A percentile compares a stretch with the other conserved stretches of the same genome.
Evolutionary conservation across 1,140 invertebrate genomes (phyloP).

Genomic region (Panulirus ornatus): DNA sequence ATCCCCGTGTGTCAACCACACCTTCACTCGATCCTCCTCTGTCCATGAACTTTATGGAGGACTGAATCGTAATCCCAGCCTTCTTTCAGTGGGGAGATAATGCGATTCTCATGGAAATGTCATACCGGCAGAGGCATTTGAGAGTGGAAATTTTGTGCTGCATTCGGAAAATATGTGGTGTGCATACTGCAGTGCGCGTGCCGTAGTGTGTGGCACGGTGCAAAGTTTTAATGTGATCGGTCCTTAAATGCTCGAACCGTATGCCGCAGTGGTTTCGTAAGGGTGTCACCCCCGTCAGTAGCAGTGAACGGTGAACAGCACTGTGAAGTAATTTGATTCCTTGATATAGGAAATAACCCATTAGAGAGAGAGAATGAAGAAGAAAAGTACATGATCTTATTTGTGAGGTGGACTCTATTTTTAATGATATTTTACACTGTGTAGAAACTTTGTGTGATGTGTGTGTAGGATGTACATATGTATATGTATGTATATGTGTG

Average conservation of each 20-base stretch:
- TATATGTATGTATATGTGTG: background rate
- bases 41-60: background rate
- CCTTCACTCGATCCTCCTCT: background rate
- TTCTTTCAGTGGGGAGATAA: background rate
- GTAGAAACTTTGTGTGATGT: too few relatives aligned
- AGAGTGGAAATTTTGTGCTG: background rate
- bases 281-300: too few relatives aligned
- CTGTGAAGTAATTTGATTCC: too few relatives aligned
- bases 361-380: too few relatives aligned
- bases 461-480: background rate
- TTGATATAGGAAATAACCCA: too few relatives aligned
- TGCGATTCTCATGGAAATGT: background rate
- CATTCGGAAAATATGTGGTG: conserved; percentile 4
- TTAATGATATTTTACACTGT: too few relatives aligned
- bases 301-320: too few relatives aligned
- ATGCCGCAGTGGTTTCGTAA: background rate
- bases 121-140: background rate
- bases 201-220: background rate
- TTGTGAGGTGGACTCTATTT: too few relatives aligned
- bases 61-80: background rate
- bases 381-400: too few relatives aligned
- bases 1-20: conserved; percentile 10
- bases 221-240: conserved; percentile 15
- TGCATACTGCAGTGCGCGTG: conserved; percentile 17
- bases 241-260: background rate